A percentile compares a stretch with the other conserved stretches of the same genome.
Conservation (phyloP, 1,140 invertebrate genomes). For the Mya arenaria region DNA sequence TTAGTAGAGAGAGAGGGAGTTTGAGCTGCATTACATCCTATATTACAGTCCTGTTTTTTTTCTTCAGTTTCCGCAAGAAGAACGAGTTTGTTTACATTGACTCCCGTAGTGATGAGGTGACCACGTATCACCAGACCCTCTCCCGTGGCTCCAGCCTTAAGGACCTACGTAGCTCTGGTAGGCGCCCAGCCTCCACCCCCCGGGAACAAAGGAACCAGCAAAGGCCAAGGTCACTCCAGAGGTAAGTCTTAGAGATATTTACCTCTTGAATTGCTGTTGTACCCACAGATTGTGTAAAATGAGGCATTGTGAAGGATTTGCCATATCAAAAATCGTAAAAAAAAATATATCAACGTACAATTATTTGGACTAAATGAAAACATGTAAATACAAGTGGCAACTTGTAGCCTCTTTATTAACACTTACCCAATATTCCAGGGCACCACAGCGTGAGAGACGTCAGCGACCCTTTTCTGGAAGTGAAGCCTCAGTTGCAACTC, state of each 20-base stretch:
- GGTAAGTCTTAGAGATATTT: too few species aligned
- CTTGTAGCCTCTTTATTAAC: too few species aligned
- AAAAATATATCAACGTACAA: too few species aligned
- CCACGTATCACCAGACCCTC: constrained; percentile 19
- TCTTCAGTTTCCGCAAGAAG: constrained; percentile 43
- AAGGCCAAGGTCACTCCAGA: neutral
- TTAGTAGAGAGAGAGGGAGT: neutral
- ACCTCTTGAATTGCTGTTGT: too few species aligned
- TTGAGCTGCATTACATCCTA: neutral
- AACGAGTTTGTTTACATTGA: constrained; percentile 47
- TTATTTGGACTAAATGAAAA: too few species aligned
- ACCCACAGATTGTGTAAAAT: too few species aligned
- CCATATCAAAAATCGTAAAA: too few species aligned
- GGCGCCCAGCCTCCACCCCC: neutral
- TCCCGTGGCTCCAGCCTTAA: constrained; percentile 19
- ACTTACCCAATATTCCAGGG: too few species aligned
- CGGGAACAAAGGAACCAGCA: constrained; percentile 2
- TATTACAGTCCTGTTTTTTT: neutral
- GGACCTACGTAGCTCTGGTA: neutral
- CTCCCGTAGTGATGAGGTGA: neutral
- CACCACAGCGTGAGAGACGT: too few species aligned
- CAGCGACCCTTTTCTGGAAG: constrained; percentile 23
- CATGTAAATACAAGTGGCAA: too few species aligned
- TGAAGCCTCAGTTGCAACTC: constrained; percentile 42
- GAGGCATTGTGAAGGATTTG: too few species aligned